Evolutionary conservation across 2,113 vertebrate species (phyloP).

Genomic region (Ciconia boyciana): DNA sequence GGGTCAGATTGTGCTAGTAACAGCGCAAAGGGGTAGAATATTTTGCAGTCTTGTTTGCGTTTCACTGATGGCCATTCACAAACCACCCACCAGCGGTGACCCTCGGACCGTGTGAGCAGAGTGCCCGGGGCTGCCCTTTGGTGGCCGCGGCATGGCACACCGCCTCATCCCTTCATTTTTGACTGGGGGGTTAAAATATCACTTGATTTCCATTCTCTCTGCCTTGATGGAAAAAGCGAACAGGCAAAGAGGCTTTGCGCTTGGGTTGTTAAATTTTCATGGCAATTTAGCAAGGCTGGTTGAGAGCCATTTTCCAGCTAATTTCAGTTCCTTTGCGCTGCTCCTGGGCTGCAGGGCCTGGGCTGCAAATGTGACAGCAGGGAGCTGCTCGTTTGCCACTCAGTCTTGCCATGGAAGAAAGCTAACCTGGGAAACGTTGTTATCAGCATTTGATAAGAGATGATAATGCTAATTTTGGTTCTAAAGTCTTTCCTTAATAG

Average conservation of each 20-base stretch:
- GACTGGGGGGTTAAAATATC: neutral
- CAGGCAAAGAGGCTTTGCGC: neutral
- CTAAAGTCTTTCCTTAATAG: neutral
- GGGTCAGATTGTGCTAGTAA: neutral
- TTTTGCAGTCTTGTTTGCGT: neutral
- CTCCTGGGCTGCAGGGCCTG: neutral
- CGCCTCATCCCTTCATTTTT: accelerated
- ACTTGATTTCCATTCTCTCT: neutral
- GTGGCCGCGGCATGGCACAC: neutral
- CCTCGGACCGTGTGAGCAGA: accelerated
- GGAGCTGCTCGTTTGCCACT: neutral
- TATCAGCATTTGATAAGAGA: neutral
- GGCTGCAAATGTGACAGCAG: neutral
- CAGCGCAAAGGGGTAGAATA: neutral
- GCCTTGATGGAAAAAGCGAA: neutral
- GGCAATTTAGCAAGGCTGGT: slow-evolving; percentile 25
- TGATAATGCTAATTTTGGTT: neutral
- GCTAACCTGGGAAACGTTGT: neutral
- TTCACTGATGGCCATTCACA: neutral
- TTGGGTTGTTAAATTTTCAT: slow-evolving; percentile 25
- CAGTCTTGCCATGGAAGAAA: neutral
- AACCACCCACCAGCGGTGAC: accelerated
- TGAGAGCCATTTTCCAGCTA: slow-evolving; percentile 18
- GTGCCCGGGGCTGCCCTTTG: neutral
- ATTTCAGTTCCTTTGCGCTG: slow-evolving; percentile 9